Percentiles rank a stretch among this genome's conserved stretches.
phyloP scores from a whole-genome alignment of 2,888 invertebrate genomes.

The Tortrix viridana region DNA sequence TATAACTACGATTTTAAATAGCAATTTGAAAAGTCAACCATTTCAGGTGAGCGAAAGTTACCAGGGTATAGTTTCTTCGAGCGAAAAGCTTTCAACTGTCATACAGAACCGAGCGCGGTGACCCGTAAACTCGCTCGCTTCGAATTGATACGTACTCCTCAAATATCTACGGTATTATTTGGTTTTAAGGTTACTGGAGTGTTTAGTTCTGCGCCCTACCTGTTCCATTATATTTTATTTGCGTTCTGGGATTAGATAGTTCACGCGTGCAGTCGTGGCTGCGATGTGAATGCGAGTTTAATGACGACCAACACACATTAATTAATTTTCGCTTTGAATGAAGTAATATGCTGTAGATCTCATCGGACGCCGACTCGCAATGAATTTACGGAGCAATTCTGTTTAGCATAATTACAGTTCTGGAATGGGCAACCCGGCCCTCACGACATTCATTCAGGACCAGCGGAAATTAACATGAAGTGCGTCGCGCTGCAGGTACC shows the following conservation, averaged over 20 bases:
- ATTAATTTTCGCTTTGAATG: conserved; percentile 29
- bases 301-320: conserved; percentile 18
- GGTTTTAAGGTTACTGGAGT: conserved; percentile 42
- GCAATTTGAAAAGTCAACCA: conserved; percentile 25
- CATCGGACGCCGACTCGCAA: conserved; percentile 14
- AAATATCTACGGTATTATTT: conserved; percentile 55
- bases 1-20: not conserved
- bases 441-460: conserved; percentile 41
- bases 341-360: conserved; percentile 21
- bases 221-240: conserved; percentile 29
- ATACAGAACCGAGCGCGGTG: conserved; percentile 55
- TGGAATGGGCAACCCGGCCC: conserved; percentile 20
- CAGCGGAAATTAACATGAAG: conserved; percentile 48
- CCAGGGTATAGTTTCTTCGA: conserved; percentile 55
- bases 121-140: conserved; percentile 61
- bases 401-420: conserved; percentile 33
- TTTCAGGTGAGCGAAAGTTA: conserved; percentile 43
- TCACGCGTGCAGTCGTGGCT: not conserved
- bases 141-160: conserved; percentile 54
- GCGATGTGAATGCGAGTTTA: conserved; percentile 11
- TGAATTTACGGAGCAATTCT: conserved; percentile 28
- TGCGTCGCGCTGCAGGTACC: conserved; percentile 11
- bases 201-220: conserved; percentile 11
- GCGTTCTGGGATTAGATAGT: not conserved
- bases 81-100: conserved; percentile 55